Percentiles rank a stretch among this genome's conserved stretches.
Conservation (phyloP, 2,888 invertebrate genomes). For the Orthosia incerta region DNA sequence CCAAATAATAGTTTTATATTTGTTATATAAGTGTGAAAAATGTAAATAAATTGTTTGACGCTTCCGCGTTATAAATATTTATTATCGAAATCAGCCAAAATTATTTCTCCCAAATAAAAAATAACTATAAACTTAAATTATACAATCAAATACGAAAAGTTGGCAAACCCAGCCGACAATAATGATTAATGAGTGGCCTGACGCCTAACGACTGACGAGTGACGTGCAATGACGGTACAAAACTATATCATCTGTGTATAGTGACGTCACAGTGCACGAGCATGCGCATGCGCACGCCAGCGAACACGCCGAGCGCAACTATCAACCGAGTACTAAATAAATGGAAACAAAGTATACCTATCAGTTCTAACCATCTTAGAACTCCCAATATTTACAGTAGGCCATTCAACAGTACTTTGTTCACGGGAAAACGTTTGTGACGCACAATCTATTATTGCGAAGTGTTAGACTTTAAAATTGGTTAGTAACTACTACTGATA, state of each 20-base stretch:
- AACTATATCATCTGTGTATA: slow-evolving; percentile 16
- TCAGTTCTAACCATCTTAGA: slow-evolving; percentile 56
- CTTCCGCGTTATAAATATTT: slow-evolving; percentile 87
- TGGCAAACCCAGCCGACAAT: slow-evolving; percentile 65
- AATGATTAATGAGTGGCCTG: slow-evolving; percentile 53
- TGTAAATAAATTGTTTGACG: slow-evolving; percentile 73
- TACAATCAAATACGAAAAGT: slow-evolving; percentile 79
- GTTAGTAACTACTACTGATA: slow-evolving; percentile 53
- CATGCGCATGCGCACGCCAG: slow-evolving; percentile 11
- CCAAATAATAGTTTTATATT: slow-evolving; percentile 66
- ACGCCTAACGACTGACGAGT: slow-evolving; percentile 18
- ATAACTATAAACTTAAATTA: slow-evolving; percentile 87
- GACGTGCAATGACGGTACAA: slow-evolving; percentile 29
- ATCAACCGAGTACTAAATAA: slow-evolving; percentile 38
- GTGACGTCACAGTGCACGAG: neutral
- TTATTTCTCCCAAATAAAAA: slow-evolving; percentile 87
- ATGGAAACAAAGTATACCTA: slow-evolving; percentile 63
- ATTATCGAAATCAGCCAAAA: slow-evolving; percentile 89
- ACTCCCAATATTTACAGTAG: slow-evolving; percentile 66
- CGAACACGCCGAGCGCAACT: slow-evolving; percentile 31
- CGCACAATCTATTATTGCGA: slow-evolving; percentile 31
- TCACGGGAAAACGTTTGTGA: slow-evolving; percentile 34
- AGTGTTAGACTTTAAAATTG: slow-evolving; percentile 50
- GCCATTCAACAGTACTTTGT: slow-evolving; percentile 57
- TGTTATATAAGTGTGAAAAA: slow-evolving; percentile 64